These are phyloP conservation scores for Agrotis exclamationis DNA, from an alignment of 2,888 invertebrate species.

Conservation along the genomic window DNA sequence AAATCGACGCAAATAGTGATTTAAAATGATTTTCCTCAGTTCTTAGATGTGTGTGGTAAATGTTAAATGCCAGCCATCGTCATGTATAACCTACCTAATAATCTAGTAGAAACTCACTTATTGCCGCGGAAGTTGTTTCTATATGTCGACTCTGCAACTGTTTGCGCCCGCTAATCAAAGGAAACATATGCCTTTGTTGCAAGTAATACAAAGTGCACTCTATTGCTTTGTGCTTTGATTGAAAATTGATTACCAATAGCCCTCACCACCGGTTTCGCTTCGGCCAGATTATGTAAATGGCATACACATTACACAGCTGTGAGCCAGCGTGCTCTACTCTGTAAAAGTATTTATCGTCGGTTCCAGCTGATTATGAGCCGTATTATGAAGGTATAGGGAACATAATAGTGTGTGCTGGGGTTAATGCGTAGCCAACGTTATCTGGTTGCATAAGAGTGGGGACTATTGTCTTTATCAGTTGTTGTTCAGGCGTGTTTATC, in stretches of 20 bases:
- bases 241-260: conserved; percentile 67
- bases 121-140: conserved; percentile 73
- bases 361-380: conserved; percentile 65
- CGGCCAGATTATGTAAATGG: conserved; percentile 82
- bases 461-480: conserved; percentile 84
- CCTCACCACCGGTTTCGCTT: conserved; percentile 71
- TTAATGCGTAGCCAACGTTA: conserved; percentile 82
- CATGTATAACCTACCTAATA: conserved; percentile 58
- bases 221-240: conserved; percentile 65
- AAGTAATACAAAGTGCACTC: conserved; percentile 63
- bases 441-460: conserved; percentile 86
- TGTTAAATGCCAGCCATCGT: conserved; percentile 55
- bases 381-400: conserved; percentile 64
- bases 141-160: conserved; percentile 65
- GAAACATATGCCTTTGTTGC: conserved; percentile 47
- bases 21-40: conserved; percentile 39
- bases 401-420: conserved; percentile 63
- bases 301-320: conserved; percentile 84
- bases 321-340: conserved; percentile 69
- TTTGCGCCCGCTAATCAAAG: conserved; percentile 57
- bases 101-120: conserved; percentile 67
- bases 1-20: conserved; percentile 8
- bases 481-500: conserved; percentile 70
- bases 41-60: conserved; percentile 48
- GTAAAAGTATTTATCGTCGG: conserved; percentile 64